phyloP scores from a whole-genome alignment of 2,113 vertebrate genomes.

The Speoplatyrhinus poulsoni region DNA sequence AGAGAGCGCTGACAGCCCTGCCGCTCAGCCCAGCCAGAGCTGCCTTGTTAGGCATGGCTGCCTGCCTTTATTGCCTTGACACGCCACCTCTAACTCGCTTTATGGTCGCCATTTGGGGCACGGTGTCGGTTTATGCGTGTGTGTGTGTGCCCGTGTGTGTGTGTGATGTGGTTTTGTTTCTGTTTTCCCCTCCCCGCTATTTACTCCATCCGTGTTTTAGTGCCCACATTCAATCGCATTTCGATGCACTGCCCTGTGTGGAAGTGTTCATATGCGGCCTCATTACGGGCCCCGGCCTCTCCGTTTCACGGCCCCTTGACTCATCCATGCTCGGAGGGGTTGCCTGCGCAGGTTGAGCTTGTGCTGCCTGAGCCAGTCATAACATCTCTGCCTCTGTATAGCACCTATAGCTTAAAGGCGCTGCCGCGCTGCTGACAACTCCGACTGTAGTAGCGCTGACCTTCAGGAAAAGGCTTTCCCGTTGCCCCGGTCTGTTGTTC shows the following conservation, averaged over 20 bases:
- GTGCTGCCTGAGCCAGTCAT: no score
- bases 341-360: no score
- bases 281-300: no score
- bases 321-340: not conserved
- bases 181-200: slow-evolving; percentile 10
- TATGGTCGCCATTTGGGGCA: slow-evolving; percentile 44
- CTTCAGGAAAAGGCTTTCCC: no score
- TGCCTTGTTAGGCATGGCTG: slow-evolving; percentile 71
- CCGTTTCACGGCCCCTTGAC: not conserved
- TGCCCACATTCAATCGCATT: slow-evolving; percentile 5
- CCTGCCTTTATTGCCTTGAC: slow-evolving; percentile 63
- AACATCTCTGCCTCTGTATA: no score
- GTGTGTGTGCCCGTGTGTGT: slow-evolving; percentile 16
- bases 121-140: slow-evolving; percentile 5
- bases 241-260: not conserved
- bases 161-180: slow-evolving; percentile 12
- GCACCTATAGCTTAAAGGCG: not conserved
- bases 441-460: not conserved
- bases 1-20: slow-evolving; percentile 67
- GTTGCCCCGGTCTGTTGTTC: no score
- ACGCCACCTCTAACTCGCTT: slow-evolving; percentile 47
- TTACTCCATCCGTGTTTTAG: slow-evolving; percentile 18
- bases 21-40: slow-evolving; percentile 63
- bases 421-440: no score
- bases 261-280: not conserved